Percentiles rank a stretch among this genome's conserved stretches.
These are phyloP conservation scores for Torymus texanus DNA, from an alignment of 2,888 invertebrate species.

Conservation along the genomic window DNA sequence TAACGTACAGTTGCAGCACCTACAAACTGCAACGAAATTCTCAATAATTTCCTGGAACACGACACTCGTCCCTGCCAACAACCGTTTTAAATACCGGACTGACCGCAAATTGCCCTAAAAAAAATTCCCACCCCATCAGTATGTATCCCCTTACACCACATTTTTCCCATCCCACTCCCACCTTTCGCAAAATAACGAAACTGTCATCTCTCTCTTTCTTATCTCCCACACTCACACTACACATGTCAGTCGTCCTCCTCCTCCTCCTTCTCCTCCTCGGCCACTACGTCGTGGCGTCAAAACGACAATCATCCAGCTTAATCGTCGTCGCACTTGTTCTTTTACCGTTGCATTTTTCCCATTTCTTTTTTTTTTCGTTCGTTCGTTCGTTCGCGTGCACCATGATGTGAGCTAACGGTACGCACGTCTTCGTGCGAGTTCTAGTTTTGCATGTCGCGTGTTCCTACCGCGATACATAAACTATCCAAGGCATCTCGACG, in stretches of 20 bases:
- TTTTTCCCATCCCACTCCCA: no score
- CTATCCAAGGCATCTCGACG: background rate
- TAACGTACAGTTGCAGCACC: no score
- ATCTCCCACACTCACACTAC: background rate
- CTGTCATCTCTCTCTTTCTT: background rate
- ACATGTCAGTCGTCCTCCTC: background rate
- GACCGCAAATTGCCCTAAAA: no score
- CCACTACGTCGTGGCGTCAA: background rate
- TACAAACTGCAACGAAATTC: no score
- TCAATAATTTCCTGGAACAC: no score
- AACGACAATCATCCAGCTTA: background rate
- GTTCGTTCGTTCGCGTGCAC: background rate
- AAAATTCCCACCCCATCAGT: no score
- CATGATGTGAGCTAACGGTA: conserved; percentile 25
- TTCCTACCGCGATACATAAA: conserved; percentile 12
- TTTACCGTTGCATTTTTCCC: conserved; percentile 46
- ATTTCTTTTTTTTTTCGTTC: background rate
- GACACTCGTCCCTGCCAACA: no score
- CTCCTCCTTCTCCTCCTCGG: background rate
- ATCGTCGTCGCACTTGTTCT: background rate
- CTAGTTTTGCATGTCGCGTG: conserved; percentile 37
- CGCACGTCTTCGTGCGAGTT: background rate
- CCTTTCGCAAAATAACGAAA: no score
- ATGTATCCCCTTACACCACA: no score
- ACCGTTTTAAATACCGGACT: no score